phyloP scores from a whole-genome alignment of 2,888 invertebrate genomes.

The Tachystola acroxantha region DNA sequence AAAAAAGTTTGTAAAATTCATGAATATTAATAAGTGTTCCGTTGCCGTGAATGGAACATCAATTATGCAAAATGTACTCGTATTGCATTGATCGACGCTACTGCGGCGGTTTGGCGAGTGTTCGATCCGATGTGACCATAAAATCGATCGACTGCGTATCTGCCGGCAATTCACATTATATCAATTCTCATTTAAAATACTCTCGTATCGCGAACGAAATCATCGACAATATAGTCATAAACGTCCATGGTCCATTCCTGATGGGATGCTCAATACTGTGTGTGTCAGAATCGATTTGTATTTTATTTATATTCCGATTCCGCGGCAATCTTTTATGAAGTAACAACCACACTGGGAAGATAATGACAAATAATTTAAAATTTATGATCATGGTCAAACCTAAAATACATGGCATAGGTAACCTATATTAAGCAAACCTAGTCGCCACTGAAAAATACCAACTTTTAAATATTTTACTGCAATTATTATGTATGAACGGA shows the following conservation, averaged over 20 bases:
- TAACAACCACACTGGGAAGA: conserved; percentile 6
- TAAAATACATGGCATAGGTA: too few relatives aligned
- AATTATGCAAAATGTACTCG: conserved; percentile 72
- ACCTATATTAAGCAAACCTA: too few relatives aligned
- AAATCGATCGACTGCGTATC: conserved; percentile 22
- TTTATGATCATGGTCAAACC: too few relatives aligned
- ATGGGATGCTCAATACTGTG: conserved; percentile 6
- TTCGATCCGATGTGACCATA: conserved; percentile 36
- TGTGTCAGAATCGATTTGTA: neutral
- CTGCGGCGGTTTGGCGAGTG: conserved; percentile 30
- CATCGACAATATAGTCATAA: conserved; percentile 36
- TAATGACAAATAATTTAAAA: too few relatives aligned
- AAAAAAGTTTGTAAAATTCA: conserved; percentile 72
- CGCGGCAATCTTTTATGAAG: neutral
- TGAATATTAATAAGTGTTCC: conserved; percentile 73
- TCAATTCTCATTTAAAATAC: conserved; percentile 33
- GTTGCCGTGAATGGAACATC: conserved; percentile 68
- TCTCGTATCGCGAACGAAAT: conserved; percentile 31
- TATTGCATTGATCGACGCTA: conserved; percentile 55
- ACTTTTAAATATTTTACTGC: too few relatives aligned
- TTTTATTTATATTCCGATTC: too few relatives aligned
- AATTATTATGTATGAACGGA: too few relatives aligned
- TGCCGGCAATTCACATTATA: conserved; percentile 14
- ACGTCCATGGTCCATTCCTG: conserved; percentile 14
- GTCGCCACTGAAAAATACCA: too few relatives aligned